Evolutionary conservation across 2,797 vertebrate species (phyloP), one percentile per base, ranked within the genome.

Genomic region (Meriones psammophilus): DNA sequence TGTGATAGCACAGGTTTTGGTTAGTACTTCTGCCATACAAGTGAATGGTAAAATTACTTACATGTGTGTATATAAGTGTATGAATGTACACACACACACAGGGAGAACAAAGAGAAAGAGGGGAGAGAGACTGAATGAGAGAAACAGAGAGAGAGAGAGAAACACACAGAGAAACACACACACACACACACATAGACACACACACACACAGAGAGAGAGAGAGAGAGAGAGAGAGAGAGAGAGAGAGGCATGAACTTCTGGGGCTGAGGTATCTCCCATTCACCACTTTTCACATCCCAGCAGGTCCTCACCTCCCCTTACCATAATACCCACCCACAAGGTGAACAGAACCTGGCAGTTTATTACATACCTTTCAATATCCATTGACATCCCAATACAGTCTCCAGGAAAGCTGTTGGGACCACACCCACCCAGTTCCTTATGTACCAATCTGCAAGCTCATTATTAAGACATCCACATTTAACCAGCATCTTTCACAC

Each of bases 401-500:
- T 56, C 28, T 89, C 42, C 0, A 3, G 8, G 9, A 2, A 3
- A 26, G 18, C 68, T 8, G 4, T 3, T 18, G 58, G 66, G 24
- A 8, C 18, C 62, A 22, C 8, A 5, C 26, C 18, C 74, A 20
- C 0, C 26, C 62, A 26, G 3, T 33, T 76, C 4, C 18, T 39
- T 80, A 71, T 20, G 1, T 74, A 1, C 18, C 15, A 10, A 3
- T 66, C 64, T 89, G 1, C 4, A 30, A 5, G 30, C 5, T 0
- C 46, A 4, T 54, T 0, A 7, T 12, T 46, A 46, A 30, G 36
- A 77, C 33, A 18, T 2, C 18, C 22, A 64, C 36, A 18, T 5
- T 18, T 78, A 54, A 8, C 39, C 20, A 58, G 54, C 26, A 3
- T 3, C 2, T 0, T 15, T 68, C n/a, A 56, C 22, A 3, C 3